These are phyloP conservation scores for Phytoseiulus persimilis DNA, from an alignment of 2,888 invertebrate species.

Conservation along the genomic window DNA sequence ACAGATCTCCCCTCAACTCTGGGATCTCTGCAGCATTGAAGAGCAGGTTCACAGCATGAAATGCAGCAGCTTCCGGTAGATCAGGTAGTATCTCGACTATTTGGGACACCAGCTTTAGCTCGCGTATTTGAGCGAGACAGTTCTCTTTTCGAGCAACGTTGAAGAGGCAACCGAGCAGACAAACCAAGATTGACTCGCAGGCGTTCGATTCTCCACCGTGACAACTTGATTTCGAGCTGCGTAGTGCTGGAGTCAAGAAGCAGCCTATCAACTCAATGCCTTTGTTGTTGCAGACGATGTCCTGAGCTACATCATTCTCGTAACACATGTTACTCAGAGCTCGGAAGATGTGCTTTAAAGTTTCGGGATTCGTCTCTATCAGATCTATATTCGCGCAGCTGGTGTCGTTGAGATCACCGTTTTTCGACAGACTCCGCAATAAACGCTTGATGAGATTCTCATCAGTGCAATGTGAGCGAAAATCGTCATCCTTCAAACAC, in stretches of 20 bases:
- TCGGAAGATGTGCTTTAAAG: slow-evolving; percentile 9
- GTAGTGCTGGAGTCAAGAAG: background rate
- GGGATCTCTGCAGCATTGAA: background rate
- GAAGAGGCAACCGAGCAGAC: slow-evolving; percentile 14
- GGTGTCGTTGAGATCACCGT: background rate
- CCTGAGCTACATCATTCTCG: slow-evolving; percentile 8
- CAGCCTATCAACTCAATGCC: background rate
- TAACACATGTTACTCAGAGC: slow-evolving; percentile 8
- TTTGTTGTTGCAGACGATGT: slow-evolving; percentile 6
- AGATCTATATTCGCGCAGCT: background rate
- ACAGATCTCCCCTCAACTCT: background rate
- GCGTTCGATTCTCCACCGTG: background rate
- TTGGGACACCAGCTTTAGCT: background rate
- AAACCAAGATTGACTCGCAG: background rate
- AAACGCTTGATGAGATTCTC: background rate
- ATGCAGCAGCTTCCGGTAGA: background rate
- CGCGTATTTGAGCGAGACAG: background rate
- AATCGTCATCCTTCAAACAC: background rate
- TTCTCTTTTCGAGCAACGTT: slow-evolving; percentile 9
- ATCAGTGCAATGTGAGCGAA: background rate
- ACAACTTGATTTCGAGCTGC: background rate
- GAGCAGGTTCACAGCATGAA: background rate
- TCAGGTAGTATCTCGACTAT: background rate
- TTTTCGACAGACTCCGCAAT: background rate
- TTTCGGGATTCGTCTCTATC: background rate